These are phyloP conservation scores for Sebastes aleutianus DNA, from an alignment of 2,797 vertebrate genomes.

Conservation along the genomic window DNA sequence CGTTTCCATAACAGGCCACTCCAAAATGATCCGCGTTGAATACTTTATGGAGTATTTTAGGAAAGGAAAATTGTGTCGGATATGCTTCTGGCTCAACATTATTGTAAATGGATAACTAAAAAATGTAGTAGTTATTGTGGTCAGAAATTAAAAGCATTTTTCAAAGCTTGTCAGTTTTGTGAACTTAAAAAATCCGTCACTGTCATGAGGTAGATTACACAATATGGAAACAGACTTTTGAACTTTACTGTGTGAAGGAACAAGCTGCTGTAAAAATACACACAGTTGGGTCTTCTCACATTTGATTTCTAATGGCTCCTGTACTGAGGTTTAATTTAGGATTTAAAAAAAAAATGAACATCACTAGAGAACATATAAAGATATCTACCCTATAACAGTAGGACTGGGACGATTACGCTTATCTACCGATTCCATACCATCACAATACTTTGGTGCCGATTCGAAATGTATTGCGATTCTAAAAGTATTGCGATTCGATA, in stretches of 20 bases:
- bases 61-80: constrained; percentile 30
- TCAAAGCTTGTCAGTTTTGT: constrained; percentile 44
- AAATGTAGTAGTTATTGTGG: constrained; percentile 1
- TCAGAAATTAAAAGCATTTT: constrained; percentile 59
- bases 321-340: background rate
- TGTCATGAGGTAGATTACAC: constrained; percentile 6
- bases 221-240: constrained; percentile 2
- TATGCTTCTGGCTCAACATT: constrained; percentile 15
- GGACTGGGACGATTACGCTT: no score
- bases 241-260: background rate
- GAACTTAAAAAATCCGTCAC: constrained; percentile 56
- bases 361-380: background rate
- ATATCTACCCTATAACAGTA: background rate
- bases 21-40: constrained; percentile 43
- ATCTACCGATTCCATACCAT: no score
- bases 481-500: no score
- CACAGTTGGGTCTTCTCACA: background rate
- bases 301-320: background rate
- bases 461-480: no score
- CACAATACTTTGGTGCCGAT: no score
- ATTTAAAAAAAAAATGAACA: background rate
- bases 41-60: constrained; percentile 41
- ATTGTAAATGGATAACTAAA: constrained; percentile 8
- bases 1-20: constrained; percentile 34
- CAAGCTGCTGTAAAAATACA: background rate